A percentile compares a stretch with the other conserved stretches of the same genome.
Evolutionary conservation across 2,797 vertebrate species (phyloP).

Genomic region (Pangasius djambal): DNA sequence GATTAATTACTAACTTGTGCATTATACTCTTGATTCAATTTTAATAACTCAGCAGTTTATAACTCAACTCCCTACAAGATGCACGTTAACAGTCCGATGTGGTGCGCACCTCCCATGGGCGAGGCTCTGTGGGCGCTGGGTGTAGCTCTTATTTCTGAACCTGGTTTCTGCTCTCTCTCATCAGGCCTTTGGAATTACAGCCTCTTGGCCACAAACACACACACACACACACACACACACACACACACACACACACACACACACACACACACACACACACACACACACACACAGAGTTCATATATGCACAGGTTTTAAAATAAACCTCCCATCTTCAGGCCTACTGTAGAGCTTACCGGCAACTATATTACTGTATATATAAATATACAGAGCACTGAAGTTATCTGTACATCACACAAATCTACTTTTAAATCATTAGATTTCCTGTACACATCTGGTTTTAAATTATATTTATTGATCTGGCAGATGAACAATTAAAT

Average conservation of each 20-base stretch:
- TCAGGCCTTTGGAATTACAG: slow-evolving; percentile 35
- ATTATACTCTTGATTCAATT: neutral
- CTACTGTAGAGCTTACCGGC: neutral
- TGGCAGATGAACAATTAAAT: neutral
- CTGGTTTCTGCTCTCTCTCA: slow-evolving; percentile 46
- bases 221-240: slow-evolving; percentile 10
- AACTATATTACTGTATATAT: neutral
- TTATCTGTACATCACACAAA: neutral
- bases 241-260: slow-evolving; percentile 17
- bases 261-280: slow-evolving; percentile 11
- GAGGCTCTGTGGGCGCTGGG: slow-evolving; percentile 43
- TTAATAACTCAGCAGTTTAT: neutral
- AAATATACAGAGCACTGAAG: neutral
- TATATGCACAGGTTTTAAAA: slow-evolving; percentile 15
- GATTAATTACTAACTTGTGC: neutral
- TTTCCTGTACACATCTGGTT: neutral
- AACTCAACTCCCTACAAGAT: neutral
- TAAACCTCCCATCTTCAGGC: slow-evolving; percentile 19
- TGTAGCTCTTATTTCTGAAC: slow-evolving; percentile 40
- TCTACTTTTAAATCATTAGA: neutral
- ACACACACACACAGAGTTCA: neutral
- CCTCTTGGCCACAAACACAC: slow-evolving; percentile 4
- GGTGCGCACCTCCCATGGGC: slow-evolving; percentile 19
- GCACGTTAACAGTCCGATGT: neutral
- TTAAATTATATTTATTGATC: neutral